phyloP scores from a whole-genome alignment of 2,888 invertebrate species.

The Chaitophorus viminalis region DNA sequence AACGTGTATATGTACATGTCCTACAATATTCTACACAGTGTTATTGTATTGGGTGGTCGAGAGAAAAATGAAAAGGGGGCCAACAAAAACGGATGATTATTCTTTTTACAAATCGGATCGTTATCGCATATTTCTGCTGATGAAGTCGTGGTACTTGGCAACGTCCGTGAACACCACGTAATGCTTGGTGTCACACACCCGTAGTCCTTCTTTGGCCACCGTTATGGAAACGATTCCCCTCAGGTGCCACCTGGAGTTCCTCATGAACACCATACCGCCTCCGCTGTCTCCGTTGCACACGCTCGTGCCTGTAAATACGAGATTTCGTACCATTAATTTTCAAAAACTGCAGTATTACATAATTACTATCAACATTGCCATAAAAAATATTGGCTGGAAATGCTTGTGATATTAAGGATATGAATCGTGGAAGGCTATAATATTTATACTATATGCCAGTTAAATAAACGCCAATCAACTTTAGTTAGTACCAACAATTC shows the following conservation, averaged over 20 bases:
- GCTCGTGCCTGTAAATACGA: conserved; percentile 64
- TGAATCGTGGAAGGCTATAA: too few species aligned
- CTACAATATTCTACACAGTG: too few species aligned
- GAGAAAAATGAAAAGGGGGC: too few species aligned
- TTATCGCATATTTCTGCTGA: conserved; percentile 52
- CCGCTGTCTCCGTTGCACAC: conserved; percentile 66
- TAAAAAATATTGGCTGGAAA: not conserved
- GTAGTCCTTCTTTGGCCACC: conserved; percentile 68
- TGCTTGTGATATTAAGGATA: not conserved
- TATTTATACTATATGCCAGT: too few species aligned
- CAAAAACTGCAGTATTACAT: not conserved
- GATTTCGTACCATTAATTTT: not conserved
- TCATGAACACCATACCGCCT: conserved; percentile 64
- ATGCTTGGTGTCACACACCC: conserved; percentile 72
- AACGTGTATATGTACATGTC: too few species aligned
- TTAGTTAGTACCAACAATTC: too few species aligned
- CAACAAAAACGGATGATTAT: too few species aligned
- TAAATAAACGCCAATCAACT: too few species aligned
- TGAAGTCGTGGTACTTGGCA: conserved; percentile 65
- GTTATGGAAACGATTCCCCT: conserved; percentile 65
- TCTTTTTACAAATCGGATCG: not conserved
- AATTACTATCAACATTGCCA: not conserved
- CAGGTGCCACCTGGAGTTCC: conserved; percentile 65
- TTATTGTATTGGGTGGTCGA: too few species aligned
- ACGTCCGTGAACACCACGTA: conserved; percentile 74